phyloP scores from a whole-genome alignment of 2,888 invertebrate species.

The Allophyes oxyacanthae region DNA sequence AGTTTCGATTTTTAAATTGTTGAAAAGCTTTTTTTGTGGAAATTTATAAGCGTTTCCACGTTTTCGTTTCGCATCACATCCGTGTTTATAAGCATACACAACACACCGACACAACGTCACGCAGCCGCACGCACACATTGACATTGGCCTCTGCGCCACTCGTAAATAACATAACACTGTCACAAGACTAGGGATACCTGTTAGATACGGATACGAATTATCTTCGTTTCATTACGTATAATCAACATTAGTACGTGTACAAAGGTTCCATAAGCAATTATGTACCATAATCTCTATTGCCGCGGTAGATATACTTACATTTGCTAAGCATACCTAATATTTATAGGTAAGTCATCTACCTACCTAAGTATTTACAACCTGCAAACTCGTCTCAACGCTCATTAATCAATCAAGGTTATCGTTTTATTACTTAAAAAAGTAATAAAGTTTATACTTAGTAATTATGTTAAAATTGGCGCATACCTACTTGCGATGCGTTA shows the following conservation, averaged over 20 bases:
- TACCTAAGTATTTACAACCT: constrained; percentile 32
- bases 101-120: constrained; percentile 83
- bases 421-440: constrained; percentile 32
- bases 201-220: constrained; percentile 45
- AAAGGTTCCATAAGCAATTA: not conserved
- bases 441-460: constrained; percentile 40
- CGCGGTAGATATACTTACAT: too few species aligned
- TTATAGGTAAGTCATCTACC: too few species aligned
- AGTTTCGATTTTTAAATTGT: constrained; percentile 20
- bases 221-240: constrained; percentile 42
- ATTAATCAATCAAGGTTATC: constrained; percentile 56
- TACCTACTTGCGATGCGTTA: constrained; percentile 13
- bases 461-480: constrained; percentile 47
- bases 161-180: constrained; percentile 65
- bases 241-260: constrained; percentile 23
- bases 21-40: constrained; percentile 46
- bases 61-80: constrained; percentile 68
- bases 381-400: constrained; percentile 32
- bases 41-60: constrained; percentile 62
- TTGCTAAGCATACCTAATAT: too few species aligned
- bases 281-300: not conserved
- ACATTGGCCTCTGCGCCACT: constrained; percentile 78
- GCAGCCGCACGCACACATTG: constrained; percentile 72
- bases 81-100: constrained; percentile 77
- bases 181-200: constrained; percentile 62